Evolutionary conservation across 53 echinoderm and acorn worm genomes (phyloP).

Genomic region (Holothuria leucospilota): DNA sequence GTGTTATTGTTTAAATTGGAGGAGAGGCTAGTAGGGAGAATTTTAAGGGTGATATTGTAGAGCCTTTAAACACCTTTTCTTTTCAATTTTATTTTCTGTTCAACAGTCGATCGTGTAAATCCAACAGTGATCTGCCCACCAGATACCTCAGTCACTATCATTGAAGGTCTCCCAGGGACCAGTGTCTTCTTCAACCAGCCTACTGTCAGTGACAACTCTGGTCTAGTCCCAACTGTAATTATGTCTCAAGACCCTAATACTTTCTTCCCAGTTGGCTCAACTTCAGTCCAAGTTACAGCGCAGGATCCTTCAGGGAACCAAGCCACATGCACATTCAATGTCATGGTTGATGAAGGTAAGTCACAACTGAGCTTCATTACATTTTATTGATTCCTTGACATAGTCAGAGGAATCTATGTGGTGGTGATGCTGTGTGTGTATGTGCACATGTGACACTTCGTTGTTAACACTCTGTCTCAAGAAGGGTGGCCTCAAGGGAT

Average conservation of each 20-base stretch:
- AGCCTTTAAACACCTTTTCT: no score
- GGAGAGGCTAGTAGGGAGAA: no score
- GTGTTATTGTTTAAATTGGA: no score
- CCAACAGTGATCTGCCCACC: constrained; percentile 63
- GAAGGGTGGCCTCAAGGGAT: no score
- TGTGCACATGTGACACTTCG: no score
- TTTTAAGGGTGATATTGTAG: no score
- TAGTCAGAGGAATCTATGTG: no score
- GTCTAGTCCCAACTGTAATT: constrained; percentile 35
- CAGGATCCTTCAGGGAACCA: constrained; percentile 55
- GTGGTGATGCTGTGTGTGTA: no score
- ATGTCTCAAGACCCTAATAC: constrained; percentile 36
- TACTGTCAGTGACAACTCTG: constrained; percentile 61
- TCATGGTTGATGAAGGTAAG: constrained; percentile 47
- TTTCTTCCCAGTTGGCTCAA: constrained; percentile 52
- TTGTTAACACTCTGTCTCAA: no score
- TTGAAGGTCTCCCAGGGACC: constrained; percentile 49
- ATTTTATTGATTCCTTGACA: no score
- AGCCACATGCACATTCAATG: constrained; percentile 48
- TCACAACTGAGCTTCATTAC: no score
- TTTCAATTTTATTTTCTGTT: no score
- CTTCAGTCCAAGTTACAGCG: constrained; percentile 33
- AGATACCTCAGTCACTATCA: constrained; percentile 30
- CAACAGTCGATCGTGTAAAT: constrained; percentile 45
- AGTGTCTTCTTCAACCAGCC: constrained; percentile 60